These are phyloP conservation scores for Ophion costatus DNA, from an alignment of 2,888 invertebrate species.

Conservation along the genomic window DNA sequence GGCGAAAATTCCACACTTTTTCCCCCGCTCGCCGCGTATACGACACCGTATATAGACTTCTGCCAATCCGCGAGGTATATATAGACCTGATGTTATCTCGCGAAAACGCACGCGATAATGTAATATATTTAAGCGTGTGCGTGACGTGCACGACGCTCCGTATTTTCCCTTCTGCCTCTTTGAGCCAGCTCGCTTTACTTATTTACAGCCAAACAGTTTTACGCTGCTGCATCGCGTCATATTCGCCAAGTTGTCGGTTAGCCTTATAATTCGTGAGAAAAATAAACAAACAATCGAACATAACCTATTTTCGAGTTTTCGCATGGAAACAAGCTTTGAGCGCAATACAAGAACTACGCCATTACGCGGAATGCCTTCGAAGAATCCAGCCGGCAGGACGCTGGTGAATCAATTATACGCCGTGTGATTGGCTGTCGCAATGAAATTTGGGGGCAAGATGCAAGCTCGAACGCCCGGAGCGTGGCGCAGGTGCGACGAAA, in stretches of 20 bases:
- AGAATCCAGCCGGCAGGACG: constrained; percentile 4
- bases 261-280: background rate
- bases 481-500: background rate
- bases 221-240: constrained; percentile 1
- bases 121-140: constrained; percentile 39
- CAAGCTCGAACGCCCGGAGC: background rate
- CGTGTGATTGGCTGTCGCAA: constrained; percentile 1
- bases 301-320: constrained; percentile 18
- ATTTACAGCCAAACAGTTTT: background rate
- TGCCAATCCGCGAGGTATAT: constrained; percentile 9
- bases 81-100: constrained; percentile 35
- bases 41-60: constrained; percentile 43
- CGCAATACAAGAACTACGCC: background rate
- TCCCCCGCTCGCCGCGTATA: constrained; percentile 1
- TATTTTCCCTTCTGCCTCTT: constrained; percentile 9
- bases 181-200: background rate
- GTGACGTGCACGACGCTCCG: constrained; percentile 28
- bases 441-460: background rate
- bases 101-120: constrained; percentile 32
- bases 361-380: background rate
- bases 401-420: background rate
- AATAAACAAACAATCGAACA: constrained; percentile 15
- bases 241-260: background rate
- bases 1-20: constrained; percentile 20
- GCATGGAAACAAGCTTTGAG: background rate